A percentile compares a stretch with the other conserved stretches of the same genome.
Conservation (phyloP, 2,113 vertebrate genomes). For the Passer montanus region DNA sequence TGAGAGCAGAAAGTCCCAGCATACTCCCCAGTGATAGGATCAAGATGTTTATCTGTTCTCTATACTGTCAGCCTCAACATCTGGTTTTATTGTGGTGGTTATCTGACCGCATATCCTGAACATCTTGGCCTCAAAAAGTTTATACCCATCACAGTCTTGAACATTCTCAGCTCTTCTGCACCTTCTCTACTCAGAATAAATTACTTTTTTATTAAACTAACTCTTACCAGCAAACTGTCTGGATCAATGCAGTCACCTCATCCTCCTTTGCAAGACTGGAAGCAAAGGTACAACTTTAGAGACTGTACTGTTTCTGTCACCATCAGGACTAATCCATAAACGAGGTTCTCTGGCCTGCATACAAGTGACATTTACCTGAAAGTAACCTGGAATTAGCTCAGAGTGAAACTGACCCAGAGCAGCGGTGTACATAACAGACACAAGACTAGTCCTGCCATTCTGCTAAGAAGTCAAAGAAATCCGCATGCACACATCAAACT, state of each 20-base stretch:
- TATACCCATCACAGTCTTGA: background rate
- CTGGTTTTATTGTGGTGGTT: slow-evolving; percentile 29
- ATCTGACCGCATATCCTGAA: background rate
- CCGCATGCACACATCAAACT: background rate
- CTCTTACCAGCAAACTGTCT: background rate
- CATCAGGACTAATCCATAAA: background rate
- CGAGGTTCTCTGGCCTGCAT: background rate
- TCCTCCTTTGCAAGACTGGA: background rate
- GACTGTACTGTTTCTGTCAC: background rate
- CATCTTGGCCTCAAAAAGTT: background rate
- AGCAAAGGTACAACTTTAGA: background rate
- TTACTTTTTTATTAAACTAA: background rate
- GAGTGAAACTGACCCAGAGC: background rate
- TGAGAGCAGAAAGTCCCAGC: background rate
- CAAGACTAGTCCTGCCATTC: background rate
- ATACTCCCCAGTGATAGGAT: background rate
- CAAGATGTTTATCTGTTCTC: background rate
- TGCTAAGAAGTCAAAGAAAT: background rate
- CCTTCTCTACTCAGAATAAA: background rate
- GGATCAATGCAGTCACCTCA: background rate
- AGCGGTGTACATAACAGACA: fast-evolving
- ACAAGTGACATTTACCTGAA: background rate
- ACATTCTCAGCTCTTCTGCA: background rate
- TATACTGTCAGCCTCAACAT: background rate
- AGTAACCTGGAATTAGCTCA: background rate